Conservation (phyloP, 1,140 invertebrate species). For the Homarus americanus region DNA sequence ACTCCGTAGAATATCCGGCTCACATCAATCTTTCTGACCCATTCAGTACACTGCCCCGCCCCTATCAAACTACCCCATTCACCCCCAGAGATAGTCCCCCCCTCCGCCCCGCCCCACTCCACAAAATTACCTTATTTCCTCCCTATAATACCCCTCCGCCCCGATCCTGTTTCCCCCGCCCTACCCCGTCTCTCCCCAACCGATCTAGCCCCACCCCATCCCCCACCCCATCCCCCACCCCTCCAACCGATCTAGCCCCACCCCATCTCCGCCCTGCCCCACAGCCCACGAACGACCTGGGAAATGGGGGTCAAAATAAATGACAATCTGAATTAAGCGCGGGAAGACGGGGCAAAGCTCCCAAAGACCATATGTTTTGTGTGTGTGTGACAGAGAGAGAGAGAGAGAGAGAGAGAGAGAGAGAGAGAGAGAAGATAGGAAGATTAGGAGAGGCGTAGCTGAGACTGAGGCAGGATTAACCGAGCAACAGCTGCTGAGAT, state of each 20-base stretch:
- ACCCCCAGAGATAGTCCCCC: too few relatives aligned
- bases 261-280: not conserved
- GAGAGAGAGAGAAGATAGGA: not conserved
- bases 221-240: not conserved
- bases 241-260: not conserved
- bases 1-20: too few relatives aligned
- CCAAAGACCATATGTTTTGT: conserved; percentile 12
- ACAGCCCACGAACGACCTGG: not conserved
- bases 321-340: conserved; percentile 29
- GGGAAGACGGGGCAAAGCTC: not conserved
- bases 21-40: not conserved
- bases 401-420: conserved; percentile 6
- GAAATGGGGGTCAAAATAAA: conserved; percentile 23
- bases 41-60: not conserved
- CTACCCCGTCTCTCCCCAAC: not conserved
- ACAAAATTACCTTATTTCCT: not conserved
- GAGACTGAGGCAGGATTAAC: not conserved
- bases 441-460: conserved; percentile 1
- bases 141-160: conserved; percentile 1
- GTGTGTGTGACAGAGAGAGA: not conserved
- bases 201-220: not conserved
- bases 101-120: not conserved
- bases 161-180: not conserved
- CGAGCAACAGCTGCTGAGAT: conserved; percentile 1
- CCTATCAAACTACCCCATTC: not conserved